Conservation (phyloP, 1,140 invertebrate genomes). For the Drosophila eugracilis region DNA sequence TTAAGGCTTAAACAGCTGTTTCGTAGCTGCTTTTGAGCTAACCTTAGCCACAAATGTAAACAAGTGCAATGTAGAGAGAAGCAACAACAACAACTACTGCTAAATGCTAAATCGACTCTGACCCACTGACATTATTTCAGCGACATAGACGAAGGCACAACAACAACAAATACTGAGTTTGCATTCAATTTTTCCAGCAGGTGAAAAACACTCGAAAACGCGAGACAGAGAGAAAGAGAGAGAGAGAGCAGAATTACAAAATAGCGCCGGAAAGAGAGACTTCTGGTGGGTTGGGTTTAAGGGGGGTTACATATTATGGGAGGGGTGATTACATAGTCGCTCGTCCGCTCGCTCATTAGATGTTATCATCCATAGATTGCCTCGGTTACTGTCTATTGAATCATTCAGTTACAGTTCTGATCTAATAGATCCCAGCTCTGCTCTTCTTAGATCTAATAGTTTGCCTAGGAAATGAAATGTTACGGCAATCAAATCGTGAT, state of each 20-base stretch:
- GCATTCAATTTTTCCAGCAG: constrained; percentile 68
- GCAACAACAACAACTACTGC: constrained; percentile 32
- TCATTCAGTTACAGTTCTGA: constrained; percentile 55
- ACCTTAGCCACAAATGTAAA: constrained; percentile 40
- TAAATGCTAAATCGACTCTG: constrained; percentile 80
- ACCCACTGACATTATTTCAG: constrained; percentile 78
- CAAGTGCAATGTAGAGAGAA: constrained; percentile 21
- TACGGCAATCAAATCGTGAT: constrained; percentile 27
- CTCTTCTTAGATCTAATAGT: constrained; percentile 4
- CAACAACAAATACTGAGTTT: constrained; percentile 47
- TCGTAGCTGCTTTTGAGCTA: constrained; percentile 41
- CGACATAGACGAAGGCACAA: constrained; percentile 38
- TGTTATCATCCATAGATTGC: constrained; percentile 50
- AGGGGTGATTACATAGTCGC: constrained; percentile 2
- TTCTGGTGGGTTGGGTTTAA: constrained; percentile 7
- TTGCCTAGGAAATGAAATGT: constrained; percentile 35
- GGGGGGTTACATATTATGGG: background rate
- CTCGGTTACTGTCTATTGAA: constrained; percentile 55
- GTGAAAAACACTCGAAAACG: constrained; percentile 48
- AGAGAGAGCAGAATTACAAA: constrained; percentile 16
- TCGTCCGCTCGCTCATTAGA: constrained; percentile 33
- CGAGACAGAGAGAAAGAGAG: constrained; percentile 29
- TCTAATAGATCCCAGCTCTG: constrained; percentile 25
- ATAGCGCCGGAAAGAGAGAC: constrained; percentile 65
- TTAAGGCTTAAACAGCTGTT: constrained; percentile 63